Conservation (phyloP, 2,888 invertebrate species). For the Drosophila longiperda region DNA sequence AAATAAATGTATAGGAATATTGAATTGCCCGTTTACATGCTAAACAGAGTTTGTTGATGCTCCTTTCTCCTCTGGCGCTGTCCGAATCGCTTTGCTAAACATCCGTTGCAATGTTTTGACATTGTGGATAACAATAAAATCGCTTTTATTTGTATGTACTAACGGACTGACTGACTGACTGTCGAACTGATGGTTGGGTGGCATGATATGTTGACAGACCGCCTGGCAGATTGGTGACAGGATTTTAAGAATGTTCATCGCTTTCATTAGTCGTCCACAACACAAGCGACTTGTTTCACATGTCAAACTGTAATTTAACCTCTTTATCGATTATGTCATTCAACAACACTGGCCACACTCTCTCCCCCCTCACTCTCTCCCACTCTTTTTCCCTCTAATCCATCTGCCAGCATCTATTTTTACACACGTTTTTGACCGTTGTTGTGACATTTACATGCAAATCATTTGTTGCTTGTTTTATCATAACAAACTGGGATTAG, state of each 20-base stretch:
- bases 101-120: constrained; percentile 72
- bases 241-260: constrained; percentile 36
- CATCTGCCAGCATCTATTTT: constrained; percentile 33
- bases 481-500: constrained; percentile 15
- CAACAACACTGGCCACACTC: neutral
- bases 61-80: constrained; percentile 6
- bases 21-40: constrained; percentile 47
- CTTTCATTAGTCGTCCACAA: constrained; percentile 69
- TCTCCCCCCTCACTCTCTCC: neutral
- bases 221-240: constrained; percentile 14
- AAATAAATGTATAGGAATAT: constrained; percentile 8
- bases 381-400: neutral
- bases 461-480: constrained; percentile 9
- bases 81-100: constrained; percentile 49
- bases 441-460: constrained; percentile 33
- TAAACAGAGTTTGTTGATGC: constrained; percentile 31
- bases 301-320: constrained; percentile 67
- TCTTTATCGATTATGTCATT: constrained; percentile 63
- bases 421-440: neutral
- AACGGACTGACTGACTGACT: constrained; percentile 1
- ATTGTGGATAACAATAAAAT: constrained; percentile 76
- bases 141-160: constrained; percentile 68
- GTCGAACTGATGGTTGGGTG: constrained; percentile 14
- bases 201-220: constrained; percentile 27
- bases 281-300: constrained; percentile 57